A percentile compares a stretch with the other conserved stretches of the same genome.
Conservation (phyloP, 2,888 invertebrate species). For the Scaeva pyrastri region DNA sequence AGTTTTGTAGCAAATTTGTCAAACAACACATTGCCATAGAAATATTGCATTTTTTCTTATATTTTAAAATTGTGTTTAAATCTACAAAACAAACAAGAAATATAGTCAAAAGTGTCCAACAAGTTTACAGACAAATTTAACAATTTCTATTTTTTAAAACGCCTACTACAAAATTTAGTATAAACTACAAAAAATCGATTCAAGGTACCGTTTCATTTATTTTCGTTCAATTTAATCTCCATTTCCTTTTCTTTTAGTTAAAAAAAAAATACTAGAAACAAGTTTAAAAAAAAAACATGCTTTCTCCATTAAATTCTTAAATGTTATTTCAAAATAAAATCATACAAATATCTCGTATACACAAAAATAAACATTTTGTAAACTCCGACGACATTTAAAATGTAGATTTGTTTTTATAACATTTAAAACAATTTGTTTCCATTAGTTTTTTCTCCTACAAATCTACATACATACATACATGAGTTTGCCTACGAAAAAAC, state of each 20-base stretch:
- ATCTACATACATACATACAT: not conserved
- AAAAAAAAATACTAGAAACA: not conserved
- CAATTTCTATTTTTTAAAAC: too few relatives aligned
- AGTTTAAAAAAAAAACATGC: conserved; percentile 1
- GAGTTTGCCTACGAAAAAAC: not conserved
- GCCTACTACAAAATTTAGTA: too few relatives aligned
- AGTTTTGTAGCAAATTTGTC: too few relatives aligned
- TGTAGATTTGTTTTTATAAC: conserved; percentile 11
- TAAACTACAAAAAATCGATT: too few relatives aligned
- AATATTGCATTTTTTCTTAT: too few relatives aligned
- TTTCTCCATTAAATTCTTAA: not conserved
- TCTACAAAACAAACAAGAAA: too few relatives aligned
- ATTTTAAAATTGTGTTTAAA: too few relatives aligned
- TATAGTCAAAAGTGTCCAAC: too few relatives aligned
- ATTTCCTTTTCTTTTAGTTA: not conserved
- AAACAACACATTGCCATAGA: too few relatives aligned
- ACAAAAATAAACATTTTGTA: conserved; percentile 6
- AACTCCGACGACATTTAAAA: conserved; percentile 12
- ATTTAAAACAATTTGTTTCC: conserved; percentile 23
- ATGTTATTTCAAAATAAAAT: not conserved
- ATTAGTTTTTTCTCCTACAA: conserved; percentile 21
- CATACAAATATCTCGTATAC: not conserved
- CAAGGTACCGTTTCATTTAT: too few relatives aligned
- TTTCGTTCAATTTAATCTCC: not conserved
- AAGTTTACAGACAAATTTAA: too few relatives aligned